Evolutionary conservation across 1,140 invertebrate genomes (phyloP), one percentile per base, ranked within the genome.

Genomic region (Drosophila littoralis): DNA sequence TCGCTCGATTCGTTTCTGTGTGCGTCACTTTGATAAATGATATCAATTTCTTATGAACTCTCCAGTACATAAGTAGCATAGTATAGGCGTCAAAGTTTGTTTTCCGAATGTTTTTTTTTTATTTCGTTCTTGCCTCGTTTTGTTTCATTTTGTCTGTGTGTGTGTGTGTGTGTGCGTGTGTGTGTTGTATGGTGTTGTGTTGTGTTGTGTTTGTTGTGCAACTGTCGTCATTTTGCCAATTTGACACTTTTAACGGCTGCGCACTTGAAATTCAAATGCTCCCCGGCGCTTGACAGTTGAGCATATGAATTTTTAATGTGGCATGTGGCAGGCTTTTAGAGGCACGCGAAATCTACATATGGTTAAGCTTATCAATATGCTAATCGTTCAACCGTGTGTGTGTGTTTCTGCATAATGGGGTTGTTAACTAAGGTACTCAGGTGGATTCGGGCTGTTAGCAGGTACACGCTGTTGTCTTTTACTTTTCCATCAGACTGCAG

Each of bases 11-110:
- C 52, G 52, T 22, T 55, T 50, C 60, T 81, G 75, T 64, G 63
- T 73, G 79, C 86, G 83, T 88, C 83, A 88, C 72, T 77, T 89
- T 88, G 83, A 88, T 88, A 88, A 88, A 88, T 88, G 76, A 88
- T 88, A 88, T 88, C 83, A 88, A 88, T 88, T 88, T 88, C 83
- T 88, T 88, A 89, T 89, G 75, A 81, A 83, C 70, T 70, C 75
- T 55, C n/a, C 45, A 10, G 72, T 51, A 60, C 40, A 64, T 58
- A 43, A 51, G 40, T 66, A 28, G 13, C 10, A 36, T 36, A 61
- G 63, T 68, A 52, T 66, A 75, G 83, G 83, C 82, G 48, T 82
- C 68, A 88, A 86, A 85, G 82, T 85, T 85, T 85, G 78, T 75
- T 79, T 79, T 75, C 54, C 10, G 52, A 65, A 74, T 60, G 52